Conservation (phyloP, 2,888 invertebrate genomes). For the Cheilosia soror region DNA sequence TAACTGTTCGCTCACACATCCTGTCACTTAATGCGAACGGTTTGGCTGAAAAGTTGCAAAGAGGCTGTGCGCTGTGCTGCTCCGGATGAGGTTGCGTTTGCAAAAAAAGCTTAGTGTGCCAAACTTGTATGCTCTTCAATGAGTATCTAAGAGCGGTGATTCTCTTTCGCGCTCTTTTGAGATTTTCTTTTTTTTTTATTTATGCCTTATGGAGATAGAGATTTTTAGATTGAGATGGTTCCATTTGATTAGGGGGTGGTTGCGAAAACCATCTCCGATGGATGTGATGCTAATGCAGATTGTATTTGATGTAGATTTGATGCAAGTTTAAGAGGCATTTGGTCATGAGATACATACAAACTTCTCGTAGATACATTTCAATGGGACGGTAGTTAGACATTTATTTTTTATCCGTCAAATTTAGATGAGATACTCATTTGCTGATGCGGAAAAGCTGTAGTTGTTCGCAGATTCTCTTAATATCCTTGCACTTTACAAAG, state of each 20-base stretch:
- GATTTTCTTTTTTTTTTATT: not conserved
- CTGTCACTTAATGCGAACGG: conserved; percentile 65
- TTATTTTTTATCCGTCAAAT: no score
- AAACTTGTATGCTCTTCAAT: conserved; percentile 42
- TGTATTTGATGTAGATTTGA: no score
- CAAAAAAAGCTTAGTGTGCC: conserved; percentile 54
- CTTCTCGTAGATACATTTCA: not conserved
- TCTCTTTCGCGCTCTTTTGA: conserved; percentile 17
- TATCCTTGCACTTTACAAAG: conserved; percentile 7
- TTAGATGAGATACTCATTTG: not conserved
- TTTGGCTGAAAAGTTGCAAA: conserved; percentile 59
- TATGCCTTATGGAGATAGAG: no score
- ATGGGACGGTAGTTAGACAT: not conserved
- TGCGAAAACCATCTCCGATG: no score
- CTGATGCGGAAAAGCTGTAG: not conserved
- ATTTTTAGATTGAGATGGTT: not conserved
- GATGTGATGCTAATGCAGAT: no score
- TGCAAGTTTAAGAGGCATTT: not conserved
- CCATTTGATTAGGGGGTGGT: no score
- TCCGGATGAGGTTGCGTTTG: conserved; percentile 41
- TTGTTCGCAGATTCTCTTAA: conserved; percentile 12
- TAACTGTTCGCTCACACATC: conserved; percentile 67
- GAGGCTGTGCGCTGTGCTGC: conserved; percentile 58
- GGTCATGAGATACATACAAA: not conserved
- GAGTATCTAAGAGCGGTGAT: conserved; percentile 11